Evolutionary conservation across 2,797 vertebrate genomes (phyloP).

Genomic region (Onychomys torridus): DNA sequence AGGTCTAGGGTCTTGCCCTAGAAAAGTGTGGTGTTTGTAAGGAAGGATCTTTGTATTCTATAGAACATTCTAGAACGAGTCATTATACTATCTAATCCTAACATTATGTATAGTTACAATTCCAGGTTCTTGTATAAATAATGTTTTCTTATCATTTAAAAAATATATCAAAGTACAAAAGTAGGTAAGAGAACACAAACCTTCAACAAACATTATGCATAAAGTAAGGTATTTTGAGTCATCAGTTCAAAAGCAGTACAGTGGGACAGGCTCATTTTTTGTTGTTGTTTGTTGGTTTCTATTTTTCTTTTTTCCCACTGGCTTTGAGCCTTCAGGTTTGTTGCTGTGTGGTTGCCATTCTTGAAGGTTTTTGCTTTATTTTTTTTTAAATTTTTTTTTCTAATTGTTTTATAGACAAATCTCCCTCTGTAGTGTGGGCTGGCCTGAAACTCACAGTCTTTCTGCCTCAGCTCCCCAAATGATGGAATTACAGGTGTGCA

Average conservation of each 20-base stretch:
- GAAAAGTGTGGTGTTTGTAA: background rate
- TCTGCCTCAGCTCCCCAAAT: background rate
- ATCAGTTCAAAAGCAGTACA: slow-evolving; percentile 1
- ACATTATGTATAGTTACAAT: background rate
- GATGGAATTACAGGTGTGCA: background rate
- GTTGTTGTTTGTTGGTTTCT: background rate
- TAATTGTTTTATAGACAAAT: background rate
- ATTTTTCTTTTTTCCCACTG: background rate
- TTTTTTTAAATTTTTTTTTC: background rate
- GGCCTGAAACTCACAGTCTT: background rate
- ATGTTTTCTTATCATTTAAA: background rate
- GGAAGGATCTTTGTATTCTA: background rate
- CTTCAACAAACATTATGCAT: background rate
- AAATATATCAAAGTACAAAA: background rate
- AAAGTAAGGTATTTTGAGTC: slow-evolving; percentile 33
- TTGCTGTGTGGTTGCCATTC: background rate
- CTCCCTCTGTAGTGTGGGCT: background rate
- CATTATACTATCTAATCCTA: background rate
- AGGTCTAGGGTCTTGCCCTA: background rate
- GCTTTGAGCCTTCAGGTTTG: background rate
- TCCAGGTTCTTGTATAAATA: background rate
- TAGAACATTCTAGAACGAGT: background rate
- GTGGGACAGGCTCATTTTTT: background rate
- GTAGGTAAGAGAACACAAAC: background rate
- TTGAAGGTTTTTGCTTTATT: background rate